Evolutionary conservation across 2,888 invertebrate genomes (phyloP).

Genomic region (Melanostoma mellinum): DNA sequence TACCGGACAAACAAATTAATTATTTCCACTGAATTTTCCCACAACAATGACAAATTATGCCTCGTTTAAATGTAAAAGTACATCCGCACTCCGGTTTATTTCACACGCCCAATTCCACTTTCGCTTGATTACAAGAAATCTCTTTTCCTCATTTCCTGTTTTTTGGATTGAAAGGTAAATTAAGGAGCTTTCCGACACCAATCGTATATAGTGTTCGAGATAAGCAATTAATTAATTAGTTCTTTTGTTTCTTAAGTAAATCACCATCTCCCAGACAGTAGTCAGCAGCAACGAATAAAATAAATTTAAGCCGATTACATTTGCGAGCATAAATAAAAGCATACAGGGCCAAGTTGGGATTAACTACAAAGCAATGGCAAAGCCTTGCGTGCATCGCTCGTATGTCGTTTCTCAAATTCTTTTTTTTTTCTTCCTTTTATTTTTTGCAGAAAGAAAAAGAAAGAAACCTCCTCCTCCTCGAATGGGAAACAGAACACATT

Average conservation of each 20-base stretch:
- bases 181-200: conserved; percentile 10
- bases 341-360: conserved; percentile 19
- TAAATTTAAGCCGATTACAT: conserved; percentile 58
- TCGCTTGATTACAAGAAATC: neutral
- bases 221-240: conserved; percentile 72
- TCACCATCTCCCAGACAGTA: conserved; percentile 57
- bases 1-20: too few relatives aligned
- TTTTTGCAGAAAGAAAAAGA: conserved; percentile 5
- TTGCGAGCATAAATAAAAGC: conserved; percentile 14
- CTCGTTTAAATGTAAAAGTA: conserved; percentile 67
- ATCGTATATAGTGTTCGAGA: conserved; percentile 38
- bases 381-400: conserved; percentile 66
- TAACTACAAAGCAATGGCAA: conserved; percentile 52
- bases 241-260: conserved; percentile 62
- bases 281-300: conserved; percentile 36
- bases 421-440: conserved; percentile 29
- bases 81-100: conserved; percentile 54
- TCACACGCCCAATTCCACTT: conserved; percentile 46
- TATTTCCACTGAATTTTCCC: too few relatives aligned
- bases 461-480: neutral
- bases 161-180: neutral
- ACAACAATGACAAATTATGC: conserved; percentile 62
- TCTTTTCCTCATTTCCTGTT: neutral
- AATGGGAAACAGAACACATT: conserved; percentile 63
- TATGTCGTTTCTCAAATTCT: conserved; percentile 34